Evolutionary conservation across 2,113 vertebrate genomes (phyloP).

Genomic region (Gymnocephalus cernua): DNA sequence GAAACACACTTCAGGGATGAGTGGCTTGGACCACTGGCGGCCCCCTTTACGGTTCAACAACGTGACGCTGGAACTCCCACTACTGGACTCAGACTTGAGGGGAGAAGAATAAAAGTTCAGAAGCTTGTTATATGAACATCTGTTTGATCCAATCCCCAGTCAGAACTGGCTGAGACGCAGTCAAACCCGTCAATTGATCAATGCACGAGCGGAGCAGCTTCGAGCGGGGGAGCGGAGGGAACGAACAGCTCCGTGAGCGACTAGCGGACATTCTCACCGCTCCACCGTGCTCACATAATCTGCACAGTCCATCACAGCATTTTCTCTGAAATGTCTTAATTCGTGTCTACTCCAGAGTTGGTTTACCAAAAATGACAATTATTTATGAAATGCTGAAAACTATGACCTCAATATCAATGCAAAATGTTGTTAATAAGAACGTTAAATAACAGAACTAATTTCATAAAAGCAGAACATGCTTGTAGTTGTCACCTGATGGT

Average conservation of each 20-base stretch:
- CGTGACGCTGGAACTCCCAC: constrained; percentile 72
- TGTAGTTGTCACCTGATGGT: constrained; percentile 85
- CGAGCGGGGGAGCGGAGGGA: too few relatives aligned
- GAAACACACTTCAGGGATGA: constrained; percentile 99
- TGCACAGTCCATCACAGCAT: not conserved
- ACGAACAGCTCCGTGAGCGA: too few relatives aligned
- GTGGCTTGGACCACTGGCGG: constrained; percentile 89
- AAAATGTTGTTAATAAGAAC: not conserved
- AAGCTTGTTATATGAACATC: not conserved
- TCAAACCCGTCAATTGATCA: not conserved
- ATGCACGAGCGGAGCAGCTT: not conserved
- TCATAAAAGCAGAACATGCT: not conserved
- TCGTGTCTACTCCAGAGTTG: not conserved
- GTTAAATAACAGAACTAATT: not conserved
- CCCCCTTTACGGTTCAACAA: constrained; percentile 60
- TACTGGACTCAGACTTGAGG: constrained; percentile 86
- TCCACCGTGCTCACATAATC: too few relatives aligned
- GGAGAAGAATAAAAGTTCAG: not conserved
- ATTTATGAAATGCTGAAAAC: not conserved
- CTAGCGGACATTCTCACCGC: too few relatives aligned
- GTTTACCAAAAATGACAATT: not conserved
- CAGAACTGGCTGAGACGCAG: not conserved
- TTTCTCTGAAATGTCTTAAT: not conserved
- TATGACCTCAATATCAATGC: not conserved
- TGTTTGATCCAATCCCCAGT: not conserved